Base-by-base conservation (phyloP, 2,797 vertebrate genomes). In the Mormyrops attenuatus region DNA sequence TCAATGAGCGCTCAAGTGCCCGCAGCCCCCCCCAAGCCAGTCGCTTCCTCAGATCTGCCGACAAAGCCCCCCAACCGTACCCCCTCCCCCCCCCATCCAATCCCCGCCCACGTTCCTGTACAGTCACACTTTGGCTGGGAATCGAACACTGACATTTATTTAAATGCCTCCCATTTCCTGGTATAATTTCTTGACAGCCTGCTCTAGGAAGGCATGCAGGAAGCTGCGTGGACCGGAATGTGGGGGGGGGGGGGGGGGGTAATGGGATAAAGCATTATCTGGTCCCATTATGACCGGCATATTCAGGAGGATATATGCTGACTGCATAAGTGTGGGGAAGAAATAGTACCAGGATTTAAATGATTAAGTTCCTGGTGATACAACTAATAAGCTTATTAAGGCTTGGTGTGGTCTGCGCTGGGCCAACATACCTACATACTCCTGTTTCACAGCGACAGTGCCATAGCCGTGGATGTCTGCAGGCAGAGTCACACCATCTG, bases 281-380 rank as follows among this genome's bases (percentile, higher is more conserved):
- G 38, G 84, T 17, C 84, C 17, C 44, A 13, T 49, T 50, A 8
- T 30, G 49, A 73, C 44, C 4, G 41, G 49, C 50, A n/a, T 34
- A 84, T 52, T 82, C 47, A 55, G 41, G 11, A 55, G 26, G 84
- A 52, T 52, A 49, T 30, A 77, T 20, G n/a, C 44, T 87, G 9
- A 55, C 50, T 44, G 15, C 60, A 73, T 44, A 22, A 66, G 44
- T 34, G 50, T 26, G 17, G 57, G 15, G 50, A 87, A 73, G 41
- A 86, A 47, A 87, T 38, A 87, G 53, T 66, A 8, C 1, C 22
- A 87, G 84, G 89, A 87, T 73, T 87, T 89, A 89, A 87, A 87
- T 73, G 60, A 86, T 53, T 87, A 87, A 34, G 84, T 26, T 1
- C 20, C 26, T 44, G 17, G 20, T 77, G 86, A 80, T 87, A 77